Evolutionary conservation across 2,113 vertebrate genomes (phyloP), one percentile per base, ranked within the genome.

Genomic region (Xiphias gladius): DNA sequence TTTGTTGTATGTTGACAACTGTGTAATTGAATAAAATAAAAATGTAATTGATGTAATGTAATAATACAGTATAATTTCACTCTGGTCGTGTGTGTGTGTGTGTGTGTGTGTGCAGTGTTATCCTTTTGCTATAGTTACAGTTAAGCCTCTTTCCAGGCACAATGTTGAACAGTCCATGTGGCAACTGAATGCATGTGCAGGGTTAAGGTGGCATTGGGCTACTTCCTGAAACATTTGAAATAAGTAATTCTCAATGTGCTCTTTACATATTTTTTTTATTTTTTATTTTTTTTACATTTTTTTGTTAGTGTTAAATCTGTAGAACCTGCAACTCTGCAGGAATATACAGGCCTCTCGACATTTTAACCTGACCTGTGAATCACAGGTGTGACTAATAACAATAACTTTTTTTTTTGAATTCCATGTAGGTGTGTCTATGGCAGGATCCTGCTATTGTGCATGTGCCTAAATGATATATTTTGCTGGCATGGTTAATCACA

Each of bases 21-120:
- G 73, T 89, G 61, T 82, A 71, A 76, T 30, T 78, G 39, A 76
- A 39, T 83, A 11, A 84, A 91, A 87, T 88, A 81, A 91, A n/a
- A 89, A 77, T 65, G 22, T 24, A 79, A 84, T 73, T 57, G 64
- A 73, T 67, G 62, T 65, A 30, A 75, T 43, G 3, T 24, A 37
- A 59, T 37, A 67, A 72, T 20, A n/a, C 16, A 24, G 7, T 28
- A 16, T 69, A 12, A 37, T 78, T 63, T 80, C 48, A 30, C 66
- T 67, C 24, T 58, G 43, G 17, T 39, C 30, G 61, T 43, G 28
- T 3, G 32, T 55, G 39, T 72, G 19, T 41, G 8, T n/a, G n/a
- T n/a, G n/a, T n/a, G n/a, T n/a, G 41, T 69, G 39, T 72, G 19
- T 41, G 8, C 11, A 43, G 7, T 11, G 2, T 63, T 54, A 32